Evolutionary conservation across 2,888 invertebrate species (phyloP).

Genomic region (Diogma glabrata): DNA sequence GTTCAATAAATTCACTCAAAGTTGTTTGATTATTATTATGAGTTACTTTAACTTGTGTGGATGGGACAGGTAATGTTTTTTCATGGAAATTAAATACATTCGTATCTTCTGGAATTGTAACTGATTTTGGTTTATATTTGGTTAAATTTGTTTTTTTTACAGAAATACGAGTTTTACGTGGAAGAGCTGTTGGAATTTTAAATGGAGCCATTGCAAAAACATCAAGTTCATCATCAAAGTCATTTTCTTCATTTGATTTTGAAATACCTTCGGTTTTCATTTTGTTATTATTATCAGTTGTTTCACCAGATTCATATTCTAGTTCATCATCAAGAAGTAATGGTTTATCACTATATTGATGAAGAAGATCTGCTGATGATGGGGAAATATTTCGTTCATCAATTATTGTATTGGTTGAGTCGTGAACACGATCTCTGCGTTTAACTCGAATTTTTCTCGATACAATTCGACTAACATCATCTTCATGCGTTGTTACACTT

Average conservation of each 20-base stretch:
- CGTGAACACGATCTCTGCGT: slow-evolving; percentile 33
- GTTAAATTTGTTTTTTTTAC: not conserved
- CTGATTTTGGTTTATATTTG: not conserved
- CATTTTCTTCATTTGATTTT: slow-evolving; percentile 21
- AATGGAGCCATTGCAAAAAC: slow-evolving; percentile 64
- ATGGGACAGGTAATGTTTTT: slow-evolving; percentile 23
- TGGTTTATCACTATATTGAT: slow-evolving; percentile 64
- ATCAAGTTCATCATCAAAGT: slow-evolving; percentile 42
- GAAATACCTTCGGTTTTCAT: no score
- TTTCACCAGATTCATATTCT: slow-evolving; percentile 45
- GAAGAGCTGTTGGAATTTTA: slow-evolving; percentile 30
- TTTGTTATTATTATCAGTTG: slow-evolving; percentile 20
- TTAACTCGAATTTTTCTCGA: slow-evolving; percentile 40
- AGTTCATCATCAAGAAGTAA: slow-evolving; percentile 65
- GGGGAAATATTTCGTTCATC: slow-evolving; percentile 43
- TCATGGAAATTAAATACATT: not conserved
- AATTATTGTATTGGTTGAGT: slow-evolving; percentile 22
- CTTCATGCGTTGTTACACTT: slow-evolving; percentile 51
- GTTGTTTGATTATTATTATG: slow-evolving; percentile 16
- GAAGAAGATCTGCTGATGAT: slow-evolving; percentile 47
- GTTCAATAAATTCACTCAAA: slow-evolving; percentile 35
- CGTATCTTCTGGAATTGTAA: slow-evolving; percentile 5
- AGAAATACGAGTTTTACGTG: slow-evolving; percentile 16
- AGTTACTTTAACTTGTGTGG: slow-evolving; percentile 27
- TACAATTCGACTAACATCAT: slow-evolving; percentile 43